These are phyloP conservation scores for Ochotona curzoniae DNA, from an alignment of 2,113 vertebrate species.

Conservation along the genomic window DNA sequence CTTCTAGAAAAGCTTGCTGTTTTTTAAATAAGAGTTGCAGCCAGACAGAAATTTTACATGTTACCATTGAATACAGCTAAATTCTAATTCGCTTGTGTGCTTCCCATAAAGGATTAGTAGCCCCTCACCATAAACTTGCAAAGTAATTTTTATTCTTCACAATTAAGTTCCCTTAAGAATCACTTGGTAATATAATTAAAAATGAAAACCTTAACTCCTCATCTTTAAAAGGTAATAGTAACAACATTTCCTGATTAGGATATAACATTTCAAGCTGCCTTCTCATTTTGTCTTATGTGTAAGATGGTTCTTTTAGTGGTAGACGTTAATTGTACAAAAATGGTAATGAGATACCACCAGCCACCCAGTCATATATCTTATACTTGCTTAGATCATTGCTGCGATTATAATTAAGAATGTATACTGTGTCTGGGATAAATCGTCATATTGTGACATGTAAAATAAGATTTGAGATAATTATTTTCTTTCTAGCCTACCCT, in stretches of 20 bases:
- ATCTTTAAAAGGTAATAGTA: conserved; percentile 71
- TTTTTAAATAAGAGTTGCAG: conserved; percentile 48
- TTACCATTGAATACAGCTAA: conserved; percentile 36
- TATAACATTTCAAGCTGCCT: conserved; percentile 64
- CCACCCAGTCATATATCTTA: conserved; percentile 64
- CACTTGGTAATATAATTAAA: conserved; percentile 76
- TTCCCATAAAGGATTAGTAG: conserved; percentile 67
- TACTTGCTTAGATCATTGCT: conserved; percentile 71
- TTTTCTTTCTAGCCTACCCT: conserved; percentile 63
- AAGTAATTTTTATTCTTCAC: conserved; percentile 75
- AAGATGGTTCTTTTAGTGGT: conserved; percentile 53
- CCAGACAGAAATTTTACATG: conserved; percentile 43
- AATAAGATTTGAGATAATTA: conserved; percentile 77
- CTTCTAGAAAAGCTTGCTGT: conserved; percentile 4
- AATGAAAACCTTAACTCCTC: conserved; percentile 73
- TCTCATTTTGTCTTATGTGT: conserved; percentile 61
- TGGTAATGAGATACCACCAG: conserved; percentile 64
- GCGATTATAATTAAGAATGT: conserved; percentile 75
- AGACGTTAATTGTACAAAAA: conserved; percentile 73
- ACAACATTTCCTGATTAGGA: conserved; percentile 61
- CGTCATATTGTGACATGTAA: conserved; percentile 62
- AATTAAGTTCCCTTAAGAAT: conserved; percentile 70
- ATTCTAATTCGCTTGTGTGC: conserved; percentile 68
- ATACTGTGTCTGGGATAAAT: conserved; percentile 71
- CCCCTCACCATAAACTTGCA: conserved; percentile 57